These are phyloP conservation scores for Oreotrochilus melanogaster DNA, from an alignment of 2,113 vertebrate genomes.

Conservation along the genomic window DNA sequence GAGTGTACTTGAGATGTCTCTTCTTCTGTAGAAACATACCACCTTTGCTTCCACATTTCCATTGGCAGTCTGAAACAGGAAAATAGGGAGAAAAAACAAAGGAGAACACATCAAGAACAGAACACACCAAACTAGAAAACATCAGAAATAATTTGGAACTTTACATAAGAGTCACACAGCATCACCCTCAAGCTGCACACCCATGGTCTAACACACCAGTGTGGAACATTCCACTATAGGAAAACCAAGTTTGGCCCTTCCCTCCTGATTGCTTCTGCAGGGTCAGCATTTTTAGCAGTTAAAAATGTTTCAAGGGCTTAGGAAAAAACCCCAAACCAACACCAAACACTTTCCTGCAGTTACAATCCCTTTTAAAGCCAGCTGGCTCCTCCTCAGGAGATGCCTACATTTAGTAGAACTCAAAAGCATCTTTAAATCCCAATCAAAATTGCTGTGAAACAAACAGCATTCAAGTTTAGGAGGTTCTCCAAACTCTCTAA, in stretches of 20 bases:
- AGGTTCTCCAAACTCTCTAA: neutral
- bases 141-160: neutral
- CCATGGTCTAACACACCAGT: rapidly evolving
- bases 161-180: neutral
- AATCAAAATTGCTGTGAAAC: neutral
- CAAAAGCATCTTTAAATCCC: neutral
- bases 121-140: neutral
- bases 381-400: neutral
- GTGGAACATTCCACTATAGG: neutral
- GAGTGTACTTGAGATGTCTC: conserved; percentile 95
- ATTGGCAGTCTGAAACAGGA: conserved; percentile 91
- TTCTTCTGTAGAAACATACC: conserved; percentile 96
- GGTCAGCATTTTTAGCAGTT: neutral
- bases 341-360: neutral
- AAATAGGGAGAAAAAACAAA: conserved; percentile 9
- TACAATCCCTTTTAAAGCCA: neutral
- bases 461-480: neutral
- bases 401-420: neutral
- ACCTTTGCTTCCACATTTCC: conserved; percentile 99
- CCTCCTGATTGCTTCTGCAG: neutral
- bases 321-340: neutral
- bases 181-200: neutral
- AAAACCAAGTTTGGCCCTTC: neutral
- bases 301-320: neutral
- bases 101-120: neutral